Evolutionary conservation across 1,140 invertebrate species (phyloP), one percentile per base, ranked within the genome.

Genomic region (Diprion similis): DNA sequence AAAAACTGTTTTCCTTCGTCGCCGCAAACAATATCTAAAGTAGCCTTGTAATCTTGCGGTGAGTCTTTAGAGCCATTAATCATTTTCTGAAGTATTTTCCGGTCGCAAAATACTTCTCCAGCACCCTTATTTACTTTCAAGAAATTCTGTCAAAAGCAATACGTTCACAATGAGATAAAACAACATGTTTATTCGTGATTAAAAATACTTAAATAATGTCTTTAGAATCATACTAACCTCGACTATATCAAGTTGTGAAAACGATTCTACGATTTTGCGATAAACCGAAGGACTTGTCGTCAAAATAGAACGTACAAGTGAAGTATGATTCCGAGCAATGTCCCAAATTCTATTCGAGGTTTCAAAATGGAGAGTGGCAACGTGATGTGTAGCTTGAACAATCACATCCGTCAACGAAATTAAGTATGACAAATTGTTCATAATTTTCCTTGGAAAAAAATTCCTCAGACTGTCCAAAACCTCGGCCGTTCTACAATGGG

Each of bases 1-100:
- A 90, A 78, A 46, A 90, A 90, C 46, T 83, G 81, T 68, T 89
- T 90, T 82, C 89, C 89, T 0, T 81, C 77, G 24, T 89, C 81
- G 10, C 83, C 88, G 77, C 90, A 91, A 19, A 91, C 72, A 45
- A 88, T 80, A 10, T 80, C 80, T 19, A 87, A 71, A 8, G 76
- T 74, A 0, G 71, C 70, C 0, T 84, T 84, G 66, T 11, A 68
- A 68, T 68, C 66, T 15, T 37, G 24, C 9, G 51, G n/a, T 15
- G 3, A 15, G 11, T 87, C 85, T 73, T 78, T 80, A 4, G 85
- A 85, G 37, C 88, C 78, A 1, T 83, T 74, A 73, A 90, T 89
- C 74, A 91, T 88, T 46, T 83, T 84, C 46, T 85, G 84, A 10
- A 91, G 76, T 48, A 83, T 83, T 48, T 85, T 79, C 15, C 78